phyloP scores from a whole-genome alignment of 2,797 vertebrate genomes.

The Periophthalmus magnuspinnatus region DNA sequence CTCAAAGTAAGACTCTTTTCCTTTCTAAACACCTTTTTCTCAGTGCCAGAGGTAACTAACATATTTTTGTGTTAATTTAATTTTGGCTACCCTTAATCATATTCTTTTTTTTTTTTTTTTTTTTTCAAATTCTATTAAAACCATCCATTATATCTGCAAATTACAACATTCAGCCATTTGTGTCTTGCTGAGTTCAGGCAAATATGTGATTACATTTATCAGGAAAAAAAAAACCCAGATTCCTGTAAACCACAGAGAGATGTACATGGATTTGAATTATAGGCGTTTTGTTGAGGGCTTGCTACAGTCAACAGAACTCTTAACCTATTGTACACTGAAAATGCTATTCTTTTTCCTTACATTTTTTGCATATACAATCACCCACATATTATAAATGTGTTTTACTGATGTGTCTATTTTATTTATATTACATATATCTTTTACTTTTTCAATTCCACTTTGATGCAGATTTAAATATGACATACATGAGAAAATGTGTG shows the following conservation, averaged over 20 bases:
- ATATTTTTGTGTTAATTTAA: background rate
- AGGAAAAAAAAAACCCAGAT: background rate
- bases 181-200: background rate
- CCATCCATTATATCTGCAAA: background rate
- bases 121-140: background rate
- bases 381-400: background rate
- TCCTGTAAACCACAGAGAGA: background rate
- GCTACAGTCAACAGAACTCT: background rate
- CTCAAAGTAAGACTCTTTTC: background rate
- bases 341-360: background rate
- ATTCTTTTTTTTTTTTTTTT: background rate
- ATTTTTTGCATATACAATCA: background rate
- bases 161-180: background rate
- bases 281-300: conserved; percentile 8
- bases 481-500: background rate
- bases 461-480: background rate
- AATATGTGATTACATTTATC: background rate
- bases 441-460: background rate
- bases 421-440: background rate
- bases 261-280: background rate
- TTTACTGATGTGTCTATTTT: background rate
- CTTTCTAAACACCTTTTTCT: too few relatives aligned
- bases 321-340: conserved; percentile 4
- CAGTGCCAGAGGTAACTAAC: background rate
- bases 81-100: background rate